Conservation (phyloP, 1,140 invertebrate genomes). For the Heterodera schachtii region DNA sequence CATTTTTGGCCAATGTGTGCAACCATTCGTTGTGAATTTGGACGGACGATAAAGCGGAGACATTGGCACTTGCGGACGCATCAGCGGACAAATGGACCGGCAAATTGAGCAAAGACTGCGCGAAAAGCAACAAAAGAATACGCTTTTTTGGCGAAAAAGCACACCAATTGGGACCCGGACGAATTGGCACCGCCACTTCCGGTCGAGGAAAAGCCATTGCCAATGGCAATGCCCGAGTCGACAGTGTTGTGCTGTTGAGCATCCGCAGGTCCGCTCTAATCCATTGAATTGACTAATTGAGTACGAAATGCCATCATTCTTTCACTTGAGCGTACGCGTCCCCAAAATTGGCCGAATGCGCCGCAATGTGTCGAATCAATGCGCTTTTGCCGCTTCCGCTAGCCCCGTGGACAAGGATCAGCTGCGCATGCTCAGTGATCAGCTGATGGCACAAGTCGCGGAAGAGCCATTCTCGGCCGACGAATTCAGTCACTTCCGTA, state of each 20-base stretch:
- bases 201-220: background rate
- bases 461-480: slow-evolving; percentile 53
- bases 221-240: slow-evolving; percentile 47
- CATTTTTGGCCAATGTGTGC: slow-evolving; percentile 33
- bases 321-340: background rate
- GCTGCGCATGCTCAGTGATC: slow-evolving; percentile 30
- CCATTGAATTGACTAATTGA: background rate
- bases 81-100: background rate
- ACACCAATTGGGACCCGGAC: background rate
- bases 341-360: slow-evolving; percentile 42
- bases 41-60: slow-evolving; percentile 15
- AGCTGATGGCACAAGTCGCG: slow-evolving; percentile 47
- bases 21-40: slow-evolving; percentile 51
- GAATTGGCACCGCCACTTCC: slow-evolving; percentile 1
- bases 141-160: no score
- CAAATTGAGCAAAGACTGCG: slow-evolving; percentile 9
- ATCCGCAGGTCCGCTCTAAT: background rate
- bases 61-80: no score
- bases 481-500: slow-evolving; percentile 27
- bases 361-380: slow-evolving; percentile 37
- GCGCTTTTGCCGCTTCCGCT: slow-evolving; percentile 46
- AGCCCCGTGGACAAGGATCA: slow-evolving; percentile 41
- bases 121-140: no score
- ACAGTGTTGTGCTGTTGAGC: slow-evolving; percentile 49
- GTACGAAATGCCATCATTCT: background rate